Evolutionary conservation across 53 echinoderm and acorn worm genomes (phyloP).

Genomic region (Glandiceps talaboti): DNA sequence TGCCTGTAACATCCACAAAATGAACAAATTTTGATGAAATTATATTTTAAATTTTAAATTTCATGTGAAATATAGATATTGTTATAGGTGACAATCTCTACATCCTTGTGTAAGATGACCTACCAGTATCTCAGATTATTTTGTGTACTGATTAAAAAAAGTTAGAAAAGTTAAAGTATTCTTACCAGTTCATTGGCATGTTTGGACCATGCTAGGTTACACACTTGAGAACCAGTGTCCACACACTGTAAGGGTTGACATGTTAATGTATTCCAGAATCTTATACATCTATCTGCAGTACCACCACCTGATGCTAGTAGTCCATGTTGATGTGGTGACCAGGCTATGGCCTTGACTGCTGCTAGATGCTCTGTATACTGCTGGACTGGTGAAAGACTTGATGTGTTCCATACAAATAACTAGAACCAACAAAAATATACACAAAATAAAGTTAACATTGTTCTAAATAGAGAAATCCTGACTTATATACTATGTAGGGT

Average conservation of each 20-base stretch:
- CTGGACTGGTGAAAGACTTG: constrained; percentile 68
- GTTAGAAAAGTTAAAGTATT: too few species aligned
- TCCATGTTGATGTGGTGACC: constrained; percentile 99
- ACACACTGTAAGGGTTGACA: constrained; percentile 84
- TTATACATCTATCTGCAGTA: constrained; percentile 85
- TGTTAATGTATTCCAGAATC: constrained; percentile 92
- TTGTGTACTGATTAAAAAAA: too few species aligned
- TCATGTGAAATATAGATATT: too few species aligned
- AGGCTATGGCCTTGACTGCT: constrained; percentile 95
- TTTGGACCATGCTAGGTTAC: constrained; percentile 98
- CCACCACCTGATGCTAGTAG: constrained; percentile 92
- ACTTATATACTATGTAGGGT: too few species aligned
- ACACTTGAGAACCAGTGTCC: constrained; percentile 96
- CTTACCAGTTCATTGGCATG: constrained; percentile 96
- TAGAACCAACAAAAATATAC: constrained; percentile 9
- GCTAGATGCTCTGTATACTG: constrained; percentile 89
- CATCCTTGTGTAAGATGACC: too few species aligned
- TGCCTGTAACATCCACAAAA: too few species aligned
- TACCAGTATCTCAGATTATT: too few species aligned
- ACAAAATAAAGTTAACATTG: too few species aligned
- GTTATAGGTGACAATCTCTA: too few species aligned
- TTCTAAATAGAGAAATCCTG: too few species aligned
- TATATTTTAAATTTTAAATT: too few species aligned
- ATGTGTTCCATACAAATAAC: constrained; percentile 99
- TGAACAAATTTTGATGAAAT: too few species aligned